Evolutionary conservation across 2,888 invertebrate genomes (phyloP), one percentile per base, ranked within the genome.

Genomic region (Oithona nana): DNA sequence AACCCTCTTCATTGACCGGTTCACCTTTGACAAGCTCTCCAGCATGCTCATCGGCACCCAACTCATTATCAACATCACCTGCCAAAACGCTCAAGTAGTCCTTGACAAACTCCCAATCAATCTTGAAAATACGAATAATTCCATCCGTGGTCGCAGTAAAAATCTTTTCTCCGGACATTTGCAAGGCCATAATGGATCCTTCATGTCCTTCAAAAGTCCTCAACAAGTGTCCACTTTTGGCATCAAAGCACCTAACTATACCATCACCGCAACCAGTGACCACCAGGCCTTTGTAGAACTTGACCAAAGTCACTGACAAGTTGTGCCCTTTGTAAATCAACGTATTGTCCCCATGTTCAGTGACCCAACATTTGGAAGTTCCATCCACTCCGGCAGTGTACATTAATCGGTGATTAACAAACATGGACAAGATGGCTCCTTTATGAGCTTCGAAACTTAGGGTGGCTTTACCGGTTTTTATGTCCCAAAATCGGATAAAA

Each of bases 331-430:
- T 71, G 68, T 73, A 77, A 0, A 73, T 68, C 52, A 75, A 66
- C 1, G 76, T 76, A 63, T 73, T 74, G 67, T 77, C 75, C 1
- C 76, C 77, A 66, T 75, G 75, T 66, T 76, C 76, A 28, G 73
- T 71, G 11, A 76, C 75, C 76, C 76, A 77, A 16, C 75, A 72
- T 58, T 75, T 66, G 1, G 72, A 76, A 2, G 75, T 75, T 64
- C 73, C 73, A 66, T 76, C 77, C 0, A 74, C 71, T 65, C 75
- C 75, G 16, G 74, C 75, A 0, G 74, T 72, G 68, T 75, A 77
- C 66, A 77, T 67, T 58, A 76, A 72, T 64, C 75, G 73, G 66
- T 74, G 74, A n/a, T 73, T 70, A 2, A 75, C 71, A 73, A 74
- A 63, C 29, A 68, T 61, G n/a, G 64, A 64, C 31, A 65, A 22